Evolutionary conservation across 1,140 invertebrate genomes (phyloP), one percentile per base, ranked within the genome.

Genomic region (Bombus terrestris): DNA sequence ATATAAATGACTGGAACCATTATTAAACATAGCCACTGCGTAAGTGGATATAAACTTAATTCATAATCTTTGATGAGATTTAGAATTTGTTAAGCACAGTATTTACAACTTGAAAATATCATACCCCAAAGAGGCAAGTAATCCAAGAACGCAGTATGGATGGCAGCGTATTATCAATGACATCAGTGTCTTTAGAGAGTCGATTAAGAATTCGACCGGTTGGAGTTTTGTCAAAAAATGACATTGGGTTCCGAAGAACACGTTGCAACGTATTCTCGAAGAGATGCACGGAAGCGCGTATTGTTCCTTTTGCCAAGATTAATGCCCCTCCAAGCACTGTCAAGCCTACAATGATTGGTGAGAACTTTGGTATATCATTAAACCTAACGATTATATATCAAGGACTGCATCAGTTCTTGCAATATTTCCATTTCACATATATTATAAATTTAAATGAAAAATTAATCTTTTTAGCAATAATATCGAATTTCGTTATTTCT

Each of bases 181-280:
- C 95, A 93, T 97, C 96, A 85, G 97, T 94, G 94, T 98, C 97
- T 95, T 97, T 97, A 87, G 96, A 96, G 94, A 98, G 96, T 89
- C 97, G 96, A 95, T 97, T 97, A 84, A 98, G 94, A 88, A 98
- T 96, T 89, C 97, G 96, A 88, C 97, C 97, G 84, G 95, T 93
- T 12, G 98, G 97, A 89, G 97, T 97, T 69, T 95, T 96, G 94
- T 98, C 97, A 95, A 98, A 98, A 96, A 98, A 98, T 76, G 94
- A 94, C 94, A 97, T 96, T 39, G 97, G 96, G 89, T 96, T 96
- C 81, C 94, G 95, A 89, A 98, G 91, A 89, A 97, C 93, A 91
- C 96, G 96, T 76, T 93, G 91, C 77, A 98, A 96, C 78, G 98
- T 95, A 73, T 83, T 84, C 59, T 94, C 91, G 93, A 97, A 97